These are phyloP conservation scores for Athalia rosae DNA, from an alignment of 2,888 invertebrate genomes.

Conservation along the genomic window DNA sequence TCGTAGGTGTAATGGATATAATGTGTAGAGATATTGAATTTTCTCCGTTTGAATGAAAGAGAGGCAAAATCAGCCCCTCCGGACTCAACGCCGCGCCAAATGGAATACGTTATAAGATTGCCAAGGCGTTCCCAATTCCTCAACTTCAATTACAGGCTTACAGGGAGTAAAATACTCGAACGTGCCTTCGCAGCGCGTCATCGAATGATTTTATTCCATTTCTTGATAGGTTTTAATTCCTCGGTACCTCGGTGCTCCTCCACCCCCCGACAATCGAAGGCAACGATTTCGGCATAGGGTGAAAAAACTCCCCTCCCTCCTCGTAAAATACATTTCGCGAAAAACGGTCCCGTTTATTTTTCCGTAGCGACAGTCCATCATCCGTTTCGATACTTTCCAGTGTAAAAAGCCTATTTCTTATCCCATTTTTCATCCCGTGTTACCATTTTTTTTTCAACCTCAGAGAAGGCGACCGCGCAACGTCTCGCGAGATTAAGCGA, in stretches of 20 bases:
- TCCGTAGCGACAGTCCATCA: not conserved
- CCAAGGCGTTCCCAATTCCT: constrained; percentile 2
- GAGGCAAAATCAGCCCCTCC: not conserved
- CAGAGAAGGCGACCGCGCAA: too few species aligned
- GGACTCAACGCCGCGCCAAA: not conserved
- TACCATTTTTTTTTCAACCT: not conserved
- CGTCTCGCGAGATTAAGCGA: too few species aligned
- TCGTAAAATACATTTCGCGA: not conserved
- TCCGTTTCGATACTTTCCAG: not conserved
- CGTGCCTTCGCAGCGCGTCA: not conserved
- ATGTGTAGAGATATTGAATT: too few species aligned
- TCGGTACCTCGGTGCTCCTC: too few species aligned
- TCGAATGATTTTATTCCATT: not conserved
- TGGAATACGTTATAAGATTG: constrained; percentile 1
- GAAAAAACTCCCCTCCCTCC: too few species aligned
- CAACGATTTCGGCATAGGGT: too few species aligned
- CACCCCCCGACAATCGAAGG: too few species aligned
- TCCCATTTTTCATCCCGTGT: not conserved
- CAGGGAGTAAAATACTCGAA: constrained; percentile 11
- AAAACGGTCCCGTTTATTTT: not conserved
- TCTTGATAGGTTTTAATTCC: not conserved
- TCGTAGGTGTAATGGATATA: too few species aligned
- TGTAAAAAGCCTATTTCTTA: not conserved
- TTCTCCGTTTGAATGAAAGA: not conserved
- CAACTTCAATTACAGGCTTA: not conserved